Conservation (phyloP, 2,888 invertebrate genomes). For the Thysanoteuthis rhombus region DNA sequence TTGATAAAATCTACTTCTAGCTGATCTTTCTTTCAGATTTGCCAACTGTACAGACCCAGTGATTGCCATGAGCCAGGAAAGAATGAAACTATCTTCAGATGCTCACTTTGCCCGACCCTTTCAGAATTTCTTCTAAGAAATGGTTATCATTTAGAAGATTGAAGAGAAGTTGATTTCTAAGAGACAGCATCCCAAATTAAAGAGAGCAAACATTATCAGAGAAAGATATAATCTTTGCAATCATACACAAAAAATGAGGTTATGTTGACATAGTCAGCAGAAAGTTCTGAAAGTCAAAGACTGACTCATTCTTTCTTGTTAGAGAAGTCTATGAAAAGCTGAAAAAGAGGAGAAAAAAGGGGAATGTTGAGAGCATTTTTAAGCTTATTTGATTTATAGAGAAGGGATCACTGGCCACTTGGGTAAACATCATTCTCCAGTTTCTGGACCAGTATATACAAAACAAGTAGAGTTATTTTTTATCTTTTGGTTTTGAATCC, state of each 20-base stretch:
- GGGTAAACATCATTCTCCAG: neutral
- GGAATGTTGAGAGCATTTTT: neutral
- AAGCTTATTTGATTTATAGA: neutral
- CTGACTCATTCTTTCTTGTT: neutral
- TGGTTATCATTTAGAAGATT: constrained; percentile 12
- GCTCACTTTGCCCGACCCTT: neutral
- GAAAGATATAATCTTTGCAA: neutral
- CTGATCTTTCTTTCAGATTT: neutral
- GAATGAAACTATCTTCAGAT: neutral
- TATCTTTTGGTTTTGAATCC: too few species aligned
- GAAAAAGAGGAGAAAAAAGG: neutral
- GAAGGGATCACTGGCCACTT: neutral
- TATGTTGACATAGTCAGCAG: neutral
- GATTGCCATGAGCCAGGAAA: neutral
- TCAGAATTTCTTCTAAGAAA: neutral
- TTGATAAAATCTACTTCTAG: neutral
- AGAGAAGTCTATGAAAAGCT: neutral
- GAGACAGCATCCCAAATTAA: neutral
- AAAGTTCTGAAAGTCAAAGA: neutral
- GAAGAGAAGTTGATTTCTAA: neutral
- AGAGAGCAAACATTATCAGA: neutral
- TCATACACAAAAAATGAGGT: neutral
- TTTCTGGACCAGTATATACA: neutral
- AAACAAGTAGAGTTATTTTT: neutral
- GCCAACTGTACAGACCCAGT: neutral